These are phyloP conservation scores for Tholera decimalis DNA, from an alignment of 2,888 invertebrate genomes.

Conservation along the genomic window DNA sequence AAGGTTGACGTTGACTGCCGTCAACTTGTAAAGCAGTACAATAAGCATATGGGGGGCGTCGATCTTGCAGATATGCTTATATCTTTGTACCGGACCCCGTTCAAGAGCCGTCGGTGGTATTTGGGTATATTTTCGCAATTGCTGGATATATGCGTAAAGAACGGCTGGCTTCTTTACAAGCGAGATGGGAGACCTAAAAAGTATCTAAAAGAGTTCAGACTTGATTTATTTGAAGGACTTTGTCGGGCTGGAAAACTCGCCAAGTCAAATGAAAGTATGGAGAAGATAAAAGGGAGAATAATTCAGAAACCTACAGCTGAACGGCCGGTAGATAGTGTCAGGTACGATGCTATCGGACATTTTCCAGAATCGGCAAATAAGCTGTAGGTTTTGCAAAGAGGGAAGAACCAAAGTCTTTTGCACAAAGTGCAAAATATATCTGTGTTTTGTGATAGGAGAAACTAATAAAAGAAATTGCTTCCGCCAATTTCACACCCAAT, in stretches of 20 bases:
- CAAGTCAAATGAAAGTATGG: background rate
- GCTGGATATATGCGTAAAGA: background rate
- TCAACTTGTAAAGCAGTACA: constrained; percentile 4
- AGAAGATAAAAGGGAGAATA: background rate
- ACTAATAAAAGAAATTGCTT: background rate
- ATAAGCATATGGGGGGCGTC: constrained; percentile 3
- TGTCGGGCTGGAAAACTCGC: constrained; percentile 2
- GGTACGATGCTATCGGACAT: constrained; percentile 7
- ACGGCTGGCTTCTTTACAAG: constrained; percentile 10
- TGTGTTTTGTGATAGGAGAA: constrained; percentile 4
- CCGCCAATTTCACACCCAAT: background rate
- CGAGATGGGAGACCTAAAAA: constrained; percentile 2
- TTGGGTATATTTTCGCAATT: background rate
- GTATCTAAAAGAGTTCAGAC: constrained; percentile 2
- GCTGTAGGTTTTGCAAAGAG: constrained; percentile 4
- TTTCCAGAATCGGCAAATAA: constrained; percentile 13
- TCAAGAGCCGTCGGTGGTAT: background rate
- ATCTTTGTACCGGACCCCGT: constrained; percentile 4
- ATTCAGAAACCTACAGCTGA: constrained; percentile 1
- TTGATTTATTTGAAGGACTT: constrained; percentile 7
- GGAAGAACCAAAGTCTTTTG: constrained; percentile 5
- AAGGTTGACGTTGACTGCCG: constrained; percentile 14
- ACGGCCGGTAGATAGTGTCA: background rate
- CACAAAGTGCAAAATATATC: background rate
- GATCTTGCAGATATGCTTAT: constrained; percentile 6